Percentiles rank a stretch among this genome's conserved stretches.
Conservation (phyloP, 2,797 vertebrate species). For the Liasis olivaceus region DNA sequence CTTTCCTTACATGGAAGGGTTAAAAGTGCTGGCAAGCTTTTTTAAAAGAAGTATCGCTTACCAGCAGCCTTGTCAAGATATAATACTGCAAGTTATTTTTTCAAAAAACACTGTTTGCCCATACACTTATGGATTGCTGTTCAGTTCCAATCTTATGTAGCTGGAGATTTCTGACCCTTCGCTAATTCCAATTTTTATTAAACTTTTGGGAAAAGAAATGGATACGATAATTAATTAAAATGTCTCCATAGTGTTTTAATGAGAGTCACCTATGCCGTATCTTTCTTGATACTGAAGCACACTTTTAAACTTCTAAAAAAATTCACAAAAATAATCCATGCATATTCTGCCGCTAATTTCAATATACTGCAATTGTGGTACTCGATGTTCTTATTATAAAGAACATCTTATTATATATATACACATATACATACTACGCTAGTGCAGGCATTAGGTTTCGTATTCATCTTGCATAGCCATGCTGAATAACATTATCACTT, state of each 20-base stretch:
- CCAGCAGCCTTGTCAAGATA: neutral
- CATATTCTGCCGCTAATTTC: fast-evolving
- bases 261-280: neutral
- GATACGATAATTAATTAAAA: neutral
- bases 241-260: neutral
- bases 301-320: fast-evolving
- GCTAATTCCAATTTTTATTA: neutral
- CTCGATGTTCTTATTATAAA: too few species aligned
- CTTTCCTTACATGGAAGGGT: fast-evolving
- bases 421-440: neutral
- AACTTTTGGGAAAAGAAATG: fast-evolving
- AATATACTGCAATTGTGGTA: fast-evolving
- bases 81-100: fast-evolving
- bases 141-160: neutral
- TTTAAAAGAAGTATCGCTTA: neutral
- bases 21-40: neutral
- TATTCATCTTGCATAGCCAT: fast-evolving
- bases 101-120: neutral
- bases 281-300: fast-evolving
- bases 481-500: neutral
- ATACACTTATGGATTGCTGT: fast-evolving
- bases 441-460: neutral
- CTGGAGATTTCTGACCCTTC: fast-evolving
- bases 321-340: fast-evolving
- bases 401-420: too few species aligned